Percentiles rank a stretch among this genome's conserved stretches.
These are phyloP conservation scores for Psittacula cyanocephala DNA, from an alignment of 2,113 vertebrate genomes.

Conservation along the genomic window DNA sequence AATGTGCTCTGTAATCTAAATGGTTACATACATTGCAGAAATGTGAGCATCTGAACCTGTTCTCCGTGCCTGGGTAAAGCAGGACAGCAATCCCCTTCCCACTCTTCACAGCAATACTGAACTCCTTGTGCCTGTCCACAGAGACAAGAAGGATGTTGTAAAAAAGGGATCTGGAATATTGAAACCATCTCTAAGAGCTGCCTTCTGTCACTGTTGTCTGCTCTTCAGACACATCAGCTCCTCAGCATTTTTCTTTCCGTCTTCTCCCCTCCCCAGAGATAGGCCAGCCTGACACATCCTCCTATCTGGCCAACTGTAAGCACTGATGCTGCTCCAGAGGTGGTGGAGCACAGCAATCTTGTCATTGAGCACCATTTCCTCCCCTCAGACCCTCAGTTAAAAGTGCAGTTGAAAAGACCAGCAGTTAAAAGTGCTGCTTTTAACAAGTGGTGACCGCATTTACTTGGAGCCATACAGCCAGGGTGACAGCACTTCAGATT, in stretches of 20 bases:
- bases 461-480: background rate
- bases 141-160: background rate
- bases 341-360: background rate
- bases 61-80: background rate
- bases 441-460: background rate
- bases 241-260: background rate
- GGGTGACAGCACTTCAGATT: background rate
- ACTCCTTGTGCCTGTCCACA: background rate
- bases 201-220: background rate
- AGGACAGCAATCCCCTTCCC: background rate
- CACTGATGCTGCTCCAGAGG: background rate
- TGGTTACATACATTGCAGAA: background rate
- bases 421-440: background rate
- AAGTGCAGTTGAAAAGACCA: too few species aligned
- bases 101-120: background rate
- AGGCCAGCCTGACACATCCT: background rate
- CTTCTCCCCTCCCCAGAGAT: background rate
- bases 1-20: background rate
- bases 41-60: background rate
- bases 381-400: background rate
- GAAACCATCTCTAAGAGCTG: background rate
- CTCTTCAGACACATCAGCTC: background rate
- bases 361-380: rapidly evolving
- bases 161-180: rapidly evolving
- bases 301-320: background rate